These are phyloP conservation scores for Zelleria hepariella DNA, from an alignment of 2,888 invertebrate species.

Conservation along the genomic window DNA sequence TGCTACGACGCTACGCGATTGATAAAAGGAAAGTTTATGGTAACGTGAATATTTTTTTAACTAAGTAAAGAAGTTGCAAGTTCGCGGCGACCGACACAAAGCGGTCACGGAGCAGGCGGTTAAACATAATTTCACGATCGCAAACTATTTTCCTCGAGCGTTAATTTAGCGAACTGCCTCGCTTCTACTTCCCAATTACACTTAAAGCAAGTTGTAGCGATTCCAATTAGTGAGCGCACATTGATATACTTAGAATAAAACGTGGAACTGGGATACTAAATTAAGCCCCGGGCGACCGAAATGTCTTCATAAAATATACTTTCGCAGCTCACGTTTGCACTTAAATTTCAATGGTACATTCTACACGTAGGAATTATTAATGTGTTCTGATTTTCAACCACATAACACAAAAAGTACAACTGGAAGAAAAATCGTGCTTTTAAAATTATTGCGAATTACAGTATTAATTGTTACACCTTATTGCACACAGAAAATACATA, in stretches of 20 bases:
- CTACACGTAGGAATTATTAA: background rate
- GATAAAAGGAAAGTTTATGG: background rate
- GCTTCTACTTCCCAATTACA: constrained; percentile 29
- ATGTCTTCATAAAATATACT: constrained; percentile 23
- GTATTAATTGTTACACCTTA: background rate
- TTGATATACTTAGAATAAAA: constrained; percentile 28
- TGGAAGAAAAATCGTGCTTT: background rate
- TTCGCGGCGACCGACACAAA: background rate
- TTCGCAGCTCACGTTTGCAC: constrained; percentile 7
- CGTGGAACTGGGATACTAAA: constrained; percentile 19
- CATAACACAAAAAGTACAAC: background rate
- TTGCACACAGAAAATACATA: background rate
- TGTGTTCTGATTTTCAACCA: background rate
- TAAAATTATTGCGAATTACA: background rate
- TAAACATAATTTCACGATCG: background rate
- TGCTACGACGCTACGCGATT: background rate
- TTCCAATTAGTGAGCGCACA: constrained; percentile 25
- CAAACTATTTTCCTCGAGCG: constrained; percentile 4
- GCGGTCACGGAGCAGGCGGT: background rate
- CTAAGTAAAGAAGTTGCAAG: background rate
- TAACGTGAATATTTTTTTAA: background rate
- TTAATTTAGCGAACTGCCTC: constrained; percentile 3
- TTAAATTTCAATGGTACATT: background rate
- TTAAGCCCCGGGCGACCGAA: constrained; percentile 19
- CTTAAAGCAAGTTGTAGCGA: constrained; percentile 26